A percentile compares a stretch with the other conserved stretches of the same genome.
phyloP scores from a whole-genome alignment of 2,888 invertebrate genomes.

The Dichetophora obliterata region DNA sequence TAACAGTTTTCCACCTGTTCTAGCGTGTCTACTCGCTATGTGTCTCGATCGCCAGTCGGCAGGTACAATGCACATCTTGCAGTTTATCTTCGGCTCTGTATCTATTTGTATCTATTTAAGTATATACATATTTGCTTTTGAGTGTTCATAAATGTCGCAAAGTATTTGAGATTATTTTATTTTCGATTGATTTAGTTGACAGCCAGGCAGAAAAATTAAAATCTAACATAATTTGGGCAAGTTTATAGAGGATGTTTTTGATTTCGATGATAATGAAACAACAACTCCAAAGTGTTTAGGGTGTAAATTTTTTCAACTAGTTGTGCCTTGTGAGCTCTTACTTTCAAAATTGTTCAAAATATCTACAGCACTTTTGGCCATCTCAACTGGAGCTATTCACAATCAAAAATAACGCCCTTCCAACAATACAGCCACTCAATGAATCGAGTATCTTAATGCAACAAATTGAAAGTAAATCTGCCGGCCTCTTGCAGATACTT shows the following conservation, averaged over 20 bases:
- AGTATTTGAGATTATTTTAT: background rate
- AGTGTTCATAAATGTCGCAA: background rate
- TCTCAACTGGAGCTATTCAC: no score
- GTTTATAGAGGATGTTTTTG: background rate
- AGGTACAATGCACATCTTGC: background rate
- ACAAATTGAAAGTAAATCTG: conserved; percentile 10
- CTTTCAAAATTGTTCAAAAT: no score
- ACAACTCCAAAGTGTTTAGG: background rate
- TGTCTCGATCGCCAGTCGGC: background rate
- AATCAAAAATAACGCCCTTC: background rate
- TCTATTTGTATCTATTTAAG: background rate
- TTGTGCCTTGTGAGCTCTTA: no score
- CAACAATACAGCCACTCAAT: background rate
- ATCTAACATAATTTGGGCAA: background rate
- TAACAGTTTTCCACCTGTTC: conserved; percentile 11
- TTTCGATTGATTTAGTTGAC: conserved; percentile 13
- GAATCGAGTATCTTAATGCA: conserved; percentile 5
- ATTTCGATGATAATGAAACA: background rate
- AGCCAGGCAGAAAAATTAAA: background rate
- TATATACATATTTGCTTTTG: conserved; percentile 16
- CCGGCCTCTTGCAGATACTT: no score
- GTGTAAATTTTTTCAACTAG: background rate
- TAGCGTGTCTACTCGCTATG: background rate
- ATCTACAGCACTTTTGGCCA: no score
- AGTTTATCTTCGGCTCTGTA: background rate